Base-by-base conservation (phyloP, 1,140 invertebrate genomes). In the Caenorhabditis brenneri region DNA sequence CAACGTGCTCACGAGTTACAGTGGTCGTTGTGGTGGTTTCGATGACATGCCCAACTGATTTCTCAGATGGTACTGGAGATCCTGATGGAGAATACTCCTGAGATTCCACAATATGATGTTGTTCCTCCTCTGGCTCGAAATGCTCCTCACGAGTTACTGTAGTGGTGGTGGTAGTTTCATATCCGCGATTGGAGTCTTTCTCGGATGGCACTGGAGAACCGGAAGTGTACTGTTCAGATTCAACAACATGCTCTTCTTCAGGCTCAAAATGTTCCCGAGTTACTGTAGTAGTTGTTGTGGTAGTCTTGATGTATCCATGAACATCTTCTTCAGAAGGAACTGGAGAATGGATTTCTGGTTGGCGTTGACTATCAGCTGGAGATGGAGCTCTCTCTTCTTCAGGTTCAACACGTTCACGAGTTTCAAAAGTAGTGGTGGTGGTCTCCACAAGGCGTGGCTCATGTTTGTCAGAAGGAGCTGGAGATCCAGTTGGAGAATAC, bases 381-480 rank as follows among this genome's bases (percentile, higher is more conserved):
- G 1, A 5, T 9, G 53, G 22, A 12, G 53, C 10, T 55, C n/a
- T 5, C 27, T 58, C 55, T 0, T 46, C 60, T 31, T 82, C 81
- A 2, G n/a, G 29, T 4, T 46, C 55, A 27, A 31, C 7, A 39
- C 19, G n/a, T 58, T 82, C 36, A 7, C 60, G 55, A 27, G 36
- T 82, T 7, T 27, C 60, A 7, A 42, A 69, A 4, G 81, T 82
- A 16, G 81, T 82, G 22, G 80, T 81, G 15, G 80, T 81, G 16
- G 80, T 81, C 16, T 81, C 80, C 31, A 42, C 42, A 36, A 60
- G n/a, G 10, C 22, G 19, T 5, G 2, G 22, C 16, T 1, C n/a
- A 10, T 33, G 42, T 24, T 74, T 39, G 4, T 74, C 65, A 12
- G 65, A 74, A 6, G 39, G 39, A 42, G 51, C 29, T 51, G 78